These are phyloP conservation scores for Holcopasites calliopsidis DNA, from an alignment of 1,140 invertebrate genomes.

Conservation along the genomic window DNA sequence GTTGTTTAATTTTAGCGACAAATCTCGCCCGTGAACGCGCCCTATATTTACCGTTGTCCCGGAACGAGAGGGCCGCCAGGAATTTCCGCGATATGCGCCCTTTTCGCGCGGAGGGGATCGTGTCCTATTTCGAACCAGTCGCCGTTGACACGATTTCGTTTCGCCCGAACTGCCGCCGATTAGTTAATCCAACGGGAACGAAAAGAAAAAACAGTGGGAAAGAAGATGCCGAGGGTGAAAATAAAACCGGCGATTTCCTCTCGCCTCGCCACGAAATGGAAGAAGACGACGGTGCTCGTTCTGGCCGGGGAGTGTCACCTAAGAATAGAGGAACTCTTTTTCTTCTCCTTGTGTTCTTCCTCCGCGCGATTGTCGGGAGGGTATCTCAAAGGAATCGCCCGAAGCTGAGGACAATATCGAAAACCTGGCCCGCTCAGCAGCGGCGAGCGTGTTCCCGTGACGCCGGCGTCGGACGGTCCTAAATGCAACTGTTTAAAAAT, in stretches of 20 bases:
- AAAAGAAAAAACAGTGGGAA: background rate
- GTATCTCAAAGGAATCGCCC: background rate
- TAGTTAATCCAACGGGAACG: background rate
- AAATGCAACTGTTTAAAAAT: conserved; percentile 46
- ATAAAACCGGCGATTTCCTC: conserved; percentile 23
- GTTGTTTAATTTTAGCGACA: conserved; percentile 18
- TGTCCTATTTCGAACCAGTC: background rate
- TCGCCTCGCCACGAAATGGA: background rate
- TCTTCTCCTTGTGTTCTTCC: conserved; percentile 49
- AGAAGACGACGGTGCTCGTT: conserved; percentile 10
- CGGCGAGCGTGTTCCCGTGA: background rate
- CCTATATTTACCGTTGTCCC: background rate
- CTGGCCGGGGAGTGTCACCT: conserved; percentile 59
- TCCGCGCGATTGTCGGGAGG: conserved; percentile 50
- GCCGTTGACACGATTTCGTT: background rate
- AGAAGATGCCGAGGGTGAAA: background rate
- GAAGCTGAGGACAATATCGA: too few relatives aligned
- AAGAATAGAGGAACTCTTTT: conserved; percentile 72
- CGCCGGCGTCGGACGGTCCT: conserved; percentile 3
- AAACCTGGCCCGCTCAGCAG: background rate
- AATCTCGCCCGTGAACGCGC: background rate
- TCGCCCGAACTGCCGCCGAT: background rate
- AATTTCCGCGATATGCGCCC: conserved; percentile 17
- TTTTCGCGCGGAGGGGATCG: background rate
- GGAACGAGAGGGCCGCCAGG: background rate